phyloP scores from a whole-genome alignment of 2,797 vertebrate genomes.

The Valencia hispanica region DNA sequence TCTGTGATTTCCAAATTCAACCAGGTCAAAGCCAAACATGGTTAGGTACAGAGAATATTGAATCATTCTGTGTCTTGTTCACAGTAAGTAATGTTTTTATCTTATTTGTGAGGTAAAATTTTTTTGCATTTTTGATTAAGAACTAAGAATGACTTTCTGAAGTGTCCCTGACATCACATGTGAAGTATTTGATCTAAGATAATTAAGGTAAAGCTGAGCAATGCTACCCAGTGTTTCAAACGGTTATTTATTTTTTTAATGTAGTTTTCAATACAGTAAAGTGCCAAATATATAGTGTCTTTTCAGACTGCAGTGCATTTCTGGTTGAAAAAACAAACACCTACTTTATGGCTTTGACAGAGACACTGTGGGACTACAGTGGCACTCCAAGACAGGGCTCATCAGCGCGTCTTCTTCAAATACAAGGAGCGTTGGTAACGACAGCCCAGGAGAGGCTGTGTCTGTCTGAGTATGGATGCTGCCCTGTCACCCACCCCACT shows the following conservation, averaged over 20 bases:
- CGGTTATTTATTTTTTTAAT: background rate
- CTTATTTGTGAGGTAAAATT: background rate
- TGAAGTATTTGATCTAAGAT: background rate
- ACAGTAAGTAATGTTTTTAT: too few relatives aligned
- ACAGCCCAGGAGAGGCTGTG: constrained; percentile 59
- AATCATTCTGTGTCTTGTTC: background rate
- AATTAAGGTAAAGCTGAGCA: background rate
- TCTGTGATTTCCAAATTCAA: background rate
- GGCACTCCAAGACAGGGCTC: constrained; percentile 41
- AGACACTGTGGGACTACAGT: constrained; percentile 27
- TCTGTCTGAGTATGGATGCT: constrained; percentile 58
- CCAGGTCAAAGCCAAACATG: background rate
- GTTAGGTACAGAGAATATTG: background rate
- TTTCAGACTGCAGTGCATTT: background rate
- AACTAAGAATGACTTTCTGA: background rate
- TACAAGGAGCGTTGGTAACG: constrained; percentile 35
- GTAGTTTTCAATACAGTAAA: background rate
- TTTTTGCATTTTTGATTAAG: background rate
- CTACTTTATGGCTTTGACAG: constrained; percentile 33
- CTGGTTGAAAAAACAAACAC: constrained; percentile 5
- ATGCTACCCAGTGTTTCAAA: background rate
- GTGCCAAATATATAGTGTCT: background rate
- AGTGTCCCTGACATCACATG: too few relatives aligned
- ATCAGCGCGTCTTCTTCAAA: constrained; percentile 56
- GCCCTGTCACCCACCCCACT: constrained; percentile 66